Base-by-base conservation (phyloP, 2,113 vertebrate genomes). In the Galeopterus variegatus region DNA sequence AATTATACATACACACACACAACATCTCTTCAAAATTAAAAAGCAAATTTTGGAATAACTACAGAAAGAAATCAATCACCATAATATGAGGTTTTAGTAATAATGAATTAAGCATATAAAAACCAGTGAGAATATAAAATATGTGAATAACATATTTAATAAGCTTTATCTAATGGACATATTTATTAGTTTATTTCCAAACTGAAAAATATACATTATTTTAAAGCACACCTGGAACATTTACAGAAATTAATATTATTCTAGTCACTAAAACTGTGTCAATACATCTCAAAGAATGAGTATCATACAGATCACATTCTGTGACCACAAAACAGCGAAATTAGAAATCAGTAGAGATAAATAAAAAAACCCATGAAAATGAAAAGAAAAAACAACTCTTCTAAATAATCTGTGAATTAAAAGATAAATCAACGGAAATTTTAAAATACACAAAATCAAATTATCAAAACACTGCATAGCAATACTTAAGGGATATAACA, bases 11-110 rank as follows among this genome's bases (percentile, higher is more conserved):
- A 70, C 24, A 67, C 24, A 56, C 8, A 45, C 26, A 36, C 65
- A 84, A 24, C 10, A 56, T 69, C 58, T 80, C 18, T 88, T 84
- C n/a, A 89, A 91, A 90, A 72, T 60, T 79, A 70, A n/a, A 83
- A 80, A 52, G 21, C 12, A 84, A 50, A 84, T 18, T 56, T 50
- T 69, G 24, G 90, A 93, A 90, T 52, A 67, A 92, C 11, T 87
- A 56, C 0, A 82, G 62, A 50, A 26, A 76, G 31, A 65, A 81
- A 72, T 58, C 13, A 79, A 48, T 91, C 3, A 72, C 3, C 11
- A 31, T 26, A 62, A 52, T 72, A 41, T 2, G 4, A 21, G 8
- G 0, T 58, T 52, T 79, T 28, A 50, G 15, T 26, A 80, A 87
- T 45, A 65, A 41, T 4, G 58, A 13, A 41, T 24, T 84, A 94